Evolutionary conservation across 2,888 invertebrate genomes (phyloP).

Genomic region (Nesidiocoris tenuis): DNA sequence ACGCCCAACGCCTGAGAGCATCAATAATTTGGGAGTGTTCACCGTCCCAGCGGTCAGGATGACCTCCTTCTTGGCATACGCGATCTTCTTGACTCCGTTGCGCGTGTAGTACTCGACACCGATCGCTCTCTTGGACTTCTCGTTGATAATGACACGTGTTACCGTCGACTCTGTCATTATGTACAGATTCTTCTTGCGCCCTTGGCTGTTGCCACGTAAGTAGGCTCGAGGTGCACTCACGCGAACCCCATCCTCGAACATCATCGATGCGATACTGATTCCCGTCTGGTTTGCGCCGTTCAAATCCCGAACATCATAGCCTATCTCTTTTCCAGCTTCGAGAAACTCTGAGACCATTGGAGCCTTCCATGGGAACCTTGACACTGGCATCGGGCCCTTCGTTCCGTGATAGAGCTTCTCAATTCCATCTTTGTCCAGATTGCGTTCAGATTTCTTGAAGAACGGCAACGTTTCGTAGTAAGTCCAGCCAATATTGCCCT

Average conservation of each 20-base stretch:
- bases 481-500: conserved; percentile 61
- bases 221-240: conserved; percentile 60
- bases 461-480: conserved; percentile 55
- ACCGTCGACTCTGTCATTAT: conserved; percentile 58
- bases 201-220: conserved; percentile 53
- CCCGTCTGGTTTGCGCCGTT: conserved; percentile 52
- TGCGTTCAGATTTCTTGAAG: conserved; percentile 56
- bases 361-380: conserved; percentile 55
- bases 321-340: conserved; percentile 54
- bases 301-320: conserved; percentile 55
- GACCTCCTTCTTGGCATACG: conserved; percentile 65
- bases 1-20: conserved; percentile 68
- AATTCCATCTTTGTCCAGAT: conserved; percentile 51
- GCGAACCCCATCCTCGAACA: conserved; percentile 51
- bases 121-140: conserved; percentile 62
- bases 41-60: conserved; percentile 67
- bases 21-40: conserved; percentile 66
- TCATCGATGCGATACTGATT: conserved; percentile 51
- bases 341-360: conserved; percentile 54
- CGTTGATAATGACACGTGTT: conserved; percentile 58
- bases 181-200: conserved; percentile 53
- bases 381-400: conserved; percentile 55
- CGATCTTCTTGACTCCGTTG: conserved; percentile 58
- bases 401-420: conserved; percentile 54
- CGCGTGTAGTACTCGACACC: conserved; percentile 70